Base-by-base conservation (phyloP, 2,888 invertebrate species). In the Holacanthella duospinosa region DNA sequence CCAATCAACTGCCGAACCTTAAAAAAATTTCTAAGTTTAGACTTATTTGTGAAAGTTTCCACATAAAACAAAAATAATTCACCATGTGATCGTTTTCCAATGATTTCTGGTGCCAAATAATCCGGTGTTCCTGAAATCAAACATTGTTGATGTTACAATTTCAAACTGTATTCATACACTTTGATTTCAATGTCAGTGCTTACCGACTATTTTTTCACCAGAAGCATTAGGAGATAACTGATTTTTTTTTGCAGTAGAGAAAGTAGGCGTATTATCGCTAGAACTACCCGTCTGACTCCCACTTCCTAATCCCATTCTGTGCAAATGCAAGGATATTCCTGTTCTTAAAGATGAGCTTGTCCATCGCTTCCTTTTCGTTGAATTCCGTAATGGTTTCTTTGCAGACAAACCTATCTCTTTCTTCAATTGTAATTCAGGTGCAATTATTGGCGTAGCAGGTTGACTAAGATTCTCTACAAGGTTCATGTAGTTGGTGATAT, bases 51-150 rank as follows among this genome's bases (percentile, higher is more conserved):
- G n/a, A n/a, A n/a, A n/a, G 6, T 58, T 6, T 29, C 9, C 9
- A 6, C 16, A n/a, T n/a, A n/a, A n/a, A n/a, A n/a, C 25, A 26
- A 56, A 21, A 28, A 16, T 29, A 27, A 65, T 24, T 71, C 75
- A 80, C 82, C 80, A 74, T 82, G 82, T 54, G 77, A 77, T 70
- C 80, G 78, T 80, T 83, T 84, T 60, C 89, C 77, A 16, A 96
- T 80, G 63, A 96, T 79, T 76, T 96, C 95, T 0, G 95, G 96
- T 0, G 95, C 93, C 66, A 96, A 81, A 78, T 96, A 96, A 78
- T 96, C 96, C 0, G 96, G 95, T 0, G 96, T 96, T 1, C 96
- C 95, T 29, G 95, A 80, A 48, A 48, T 48, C n/a, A n/a, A n/a
- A n/a, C n/a, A n/a, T n/a, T n/a, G n/a, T n/a, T n/a, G n/a, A n/a